Percentiles rank a stretch among this genome's conserved stretches.
phyloP scores from a whole-genome alignment of 2,888 invertebrate genomes.

The Aethes cnicana region DNA sequence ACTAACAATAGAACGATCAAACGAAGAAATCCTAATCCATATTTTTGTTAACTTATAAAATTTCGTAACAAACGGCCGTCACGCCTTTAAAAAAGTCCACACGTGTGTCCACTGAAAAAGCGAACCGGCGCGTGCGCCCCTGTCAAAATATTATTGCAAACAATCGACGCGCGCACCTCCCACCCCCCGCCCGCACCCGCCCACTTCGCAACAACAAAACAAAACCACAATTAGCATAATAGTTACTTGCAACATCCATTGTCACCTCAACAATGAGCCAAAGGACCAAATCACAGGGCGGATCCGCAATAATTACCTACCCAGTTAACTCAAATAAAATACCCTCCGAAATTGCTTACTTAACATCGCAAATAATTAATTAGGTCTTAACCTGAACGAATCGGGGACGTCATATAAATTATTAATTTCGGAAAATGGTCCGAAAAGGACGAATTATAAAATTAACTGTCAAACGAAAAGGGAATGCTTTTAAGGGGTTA shows the following conservation, averaged over 20 bases:
- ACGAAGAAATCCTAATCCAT: constrained; percentile 5
- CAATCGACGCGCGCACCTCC: constrained; percentile 63
- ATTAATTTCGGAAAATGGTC: constrained; percentile 74
- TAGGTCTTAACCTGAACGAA: constrained; percentile 62
- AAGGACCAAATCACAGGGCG: constrained; percentile 37
- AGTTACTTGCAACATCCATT: constrained; percentile 56
- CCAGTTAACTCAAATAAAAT: constrained; percentile 20
- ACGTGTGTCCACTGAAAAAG: constrained; percentile 75
- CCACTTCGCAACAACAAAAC: constrained; percentile 70
- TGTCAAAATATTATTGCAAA: constrained; percentile 82
- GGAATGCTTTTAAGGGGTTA: constrained; percentile 63
- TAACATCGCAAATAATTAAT: constrained; percentile 53
- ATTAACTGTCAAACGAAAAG: constrained; percentile 73
- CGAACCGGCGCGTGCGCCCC: constrained; percentile 61
- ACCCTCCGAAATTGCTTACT: constrained; percentile 7
- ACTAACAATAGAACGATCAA: background rate
- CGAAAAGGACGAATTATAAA: constrained; percentile 78
- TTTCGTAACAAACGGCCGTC: background rate
- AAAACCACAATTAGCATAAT: constrained; percentile 82
- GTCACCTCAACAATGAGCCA: constrained; percentile 33
- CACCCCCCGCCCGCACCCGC: constrained; percentile 48
- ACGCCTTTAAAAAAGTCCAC: constrained; percentile 35
- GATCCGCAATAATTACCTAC: constrained; percentile 29
- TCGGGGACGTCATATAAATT: constrained; percentile 66
- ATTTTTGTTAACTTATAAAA: background rate